Base-by-base conservation (phyloP, 2,113 vertebrate species). In the Peromyscus maniculatus region DNA sequence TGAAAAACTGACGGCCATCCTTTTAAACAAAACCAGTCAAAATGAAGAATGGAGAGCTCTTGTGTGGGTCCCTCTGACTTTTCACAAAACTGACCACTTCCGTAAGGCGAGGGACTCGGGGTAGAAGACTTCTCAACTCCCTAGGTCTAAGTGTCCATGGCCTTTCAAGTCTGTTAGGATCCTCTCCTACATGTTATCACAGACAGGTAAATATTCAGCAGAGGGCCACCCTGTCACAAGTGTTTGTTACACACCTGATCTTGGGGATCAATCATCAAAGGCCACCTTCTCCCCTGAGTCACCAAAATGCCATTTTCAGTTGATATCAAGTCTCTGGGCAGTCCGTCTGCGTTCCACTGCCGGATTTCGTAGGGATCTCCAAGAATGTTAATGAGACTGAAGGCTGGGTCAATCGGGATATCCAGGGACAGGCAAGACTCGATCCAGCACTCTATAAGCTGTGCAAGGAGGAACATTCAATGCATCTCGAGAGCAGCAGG, bases 191-290 rank as follows among this genome's bases (percentile, higher is more conserved):
- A 28, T 2, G 80, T 93, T 39, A 64, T 21, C 66, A 52, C 12
- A 80, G 77, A 8, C 4, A 80, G 69, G 33, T 67, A 19, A 26
- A 4, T 52, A 33, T 64, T 82, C 72, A 72, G 80, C 57, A 57
- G 91, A 52, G 19, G 15, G 10, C 17, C 33, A 72, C 43, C 82
- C 33, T 57, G 19, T 62, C 13, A 26, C 22, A 67, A 69, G 31
- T 3, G 39, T 49, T 36, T 26, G 66, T 28, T 49, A 64, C 92
- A 93, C 82, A 99, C 99, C 98, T 99, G 99, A 98, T 99, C 99
- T 96, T 99, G 99, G 9, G 99, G 99, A 96, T 99, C 99, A 92
- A 99, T 99, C 99, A 99, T 99, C 74, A 99, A 98, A 52, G 99
- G 99, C 99, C 99, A 99, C 69, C 99, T 98, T 87, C 98, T 99